Evolutionary conservation across 2,797 vertebrate species (phyloP).

Genomic region (Malurus leucopterus): DNA sequence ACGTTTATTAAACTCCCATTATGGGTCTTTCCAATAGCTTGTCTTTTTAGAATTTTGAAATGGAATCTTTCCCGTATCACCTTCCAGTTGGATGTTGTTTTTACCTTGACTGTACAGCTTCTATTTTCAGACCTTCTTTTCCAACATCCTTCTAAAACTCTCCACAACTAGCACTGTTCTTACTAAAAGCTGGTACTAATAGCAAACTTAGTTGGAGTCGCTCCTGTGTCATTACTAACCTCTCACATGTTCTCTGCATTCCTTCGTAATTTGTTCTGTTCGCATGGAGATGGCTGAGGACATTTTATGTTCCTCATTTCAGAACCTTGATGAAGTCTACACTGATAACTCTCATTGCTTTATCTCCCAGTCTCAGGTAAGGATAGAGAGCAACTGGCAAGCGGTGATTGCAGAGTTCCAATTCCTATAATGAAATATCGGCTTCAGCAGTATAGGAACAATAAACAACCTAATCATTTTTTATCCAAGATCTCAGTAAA

Average conservation of each 20-base stretch:
- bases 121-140: neutral
- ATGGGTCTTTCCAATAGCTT: neutral
- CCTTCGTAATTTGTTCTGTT: neutral
- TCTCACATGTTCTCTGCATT: neutral
- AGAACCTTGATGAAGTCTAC: neutral
- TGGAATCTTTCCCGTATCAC: neutral
- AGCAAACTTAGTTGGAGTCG: neutral
- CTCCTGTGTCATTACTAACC: neutral
- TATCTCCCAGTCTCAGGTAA: neutral
- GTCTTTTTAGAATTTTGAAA: neutral
- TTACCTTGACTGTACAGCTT: neutral
- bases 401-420: neutral
- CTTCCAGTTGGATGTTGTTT: neutral
- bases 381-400: neutral
- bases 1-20: neutral
- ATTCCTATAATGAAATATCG: neutral
- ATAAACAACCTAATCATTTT: neutral
- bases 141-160: neutral
- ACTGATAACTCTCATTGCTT: neutral
- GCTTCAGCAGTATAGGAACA: neutral
- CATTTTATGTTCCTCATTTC: neutral
- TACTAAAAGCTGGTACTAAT: neutral
- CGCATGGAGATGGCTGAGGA: neutral
- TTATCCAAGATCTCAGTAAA: neutral
- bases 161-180: neutral